These are phyloP conservation scores for Piscicola geometra DNA, from an alignment of 2,888 invertebrate species.

Conservation along the genomic window DNA sequence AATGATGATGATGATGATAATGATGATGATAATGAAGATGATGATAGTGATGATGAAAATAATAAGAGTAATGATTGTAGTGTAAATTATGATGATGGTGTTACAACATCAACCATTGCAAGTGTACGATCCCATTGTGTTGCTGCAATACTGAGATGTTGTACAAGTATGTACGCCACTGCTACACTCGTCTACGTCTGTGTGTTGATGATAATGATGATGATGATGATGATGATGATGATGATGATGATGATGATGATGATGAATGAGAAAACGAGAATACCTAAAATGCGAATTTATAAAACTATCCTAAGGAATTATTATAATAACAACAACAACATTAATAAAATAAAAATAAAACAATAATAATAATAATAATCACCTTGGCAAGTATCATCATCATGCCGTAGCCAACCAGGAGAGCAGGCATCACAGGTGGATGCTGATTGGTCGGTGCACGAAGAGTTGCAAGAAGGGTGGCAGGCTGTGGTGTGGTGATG, in stretches of 20 bases:
- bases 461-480: constrained; percentile 30
- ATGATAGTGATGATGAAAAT: background rate
- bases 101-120: constrained; percentile 3
- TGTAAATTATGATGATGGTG: background rate
- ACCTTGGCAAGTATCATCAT: background rate
- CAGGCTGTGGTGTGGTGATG: constrained; percentile 31
- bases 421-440: constrained; percentile 35
- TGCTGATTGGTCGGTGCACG: constrained; percentile 33
- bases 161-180: background rate
- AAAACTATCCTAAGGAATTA: background rate
- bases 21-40: background rate
- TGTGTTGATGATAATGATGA: background rate
- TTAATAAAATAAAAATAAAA: background rate
- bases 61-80: background rate
- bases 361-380: background rate
- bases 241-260: background rate
- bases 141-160: constrained; percentile 8
- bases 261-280: background rate
- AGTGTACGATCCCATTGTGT: background rate
- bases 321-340: background rate
- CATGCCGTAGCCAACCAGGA: constrained; percentile 26
- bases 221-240: constrained; percentile 2
- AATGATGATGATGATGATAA: no score
- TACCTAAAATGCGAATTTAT: background rate
- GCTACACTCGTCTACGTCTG: constrained; percentile 24